Conservation (phyloP, 1,140 invertebrate genomes). For the Meteorus sp. region DNA sequence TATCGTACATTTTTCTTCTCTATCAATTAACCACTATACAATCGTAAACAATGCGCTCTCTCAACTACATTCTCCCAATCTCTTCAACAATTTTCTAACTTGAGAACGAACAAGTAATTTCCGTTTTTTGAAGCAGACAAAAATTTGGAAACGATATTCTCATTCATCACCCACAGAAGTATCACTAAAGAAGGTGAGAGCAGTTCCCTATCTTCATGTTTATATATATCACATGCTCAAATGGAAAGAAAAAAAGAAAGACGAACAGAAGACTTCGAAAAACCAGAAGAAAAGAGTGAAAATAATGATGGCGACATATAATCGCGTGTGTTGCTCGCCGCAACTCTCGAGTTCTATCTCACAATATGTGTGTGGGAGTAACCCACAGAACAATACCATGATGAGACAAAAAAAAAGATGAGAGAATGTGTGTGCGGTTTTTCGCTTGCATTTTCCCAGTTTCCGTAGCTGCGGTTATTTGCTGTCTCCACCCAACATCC, state of each 20-base stretch:
- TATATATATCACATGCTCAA: background rate
- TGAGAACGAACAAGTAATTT: too few species aligned
- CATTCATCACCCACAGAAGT: too few species aligned
- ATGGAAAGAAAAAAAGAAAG: background rate
- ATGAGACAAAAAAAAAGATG: background rate
- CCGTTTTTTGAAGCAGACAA: too few species aligned
- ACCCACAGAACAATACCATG: too few species aligned
- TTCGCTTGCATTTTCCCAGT: slow-evolving; percentile 31
- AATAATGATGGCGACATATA: slow-evolving; percentile 19
- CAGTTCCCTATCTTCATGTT: too few species aligned
- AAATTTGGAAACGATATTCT: too few species aligned
- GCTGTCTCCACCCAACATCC: slow-evolving; percentile 33
- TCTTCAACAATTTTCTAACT: too few species aligned
- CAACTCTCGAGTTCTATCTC: background rate
- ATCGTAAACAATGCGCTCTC: too few species aligned
- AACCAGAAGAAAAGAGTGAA: slow-evolving; percentile 6
- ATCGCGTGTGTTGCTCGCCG: background rate
- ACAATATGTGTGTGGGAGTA: background rate
- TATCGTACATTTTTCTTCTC: too few species aligned
- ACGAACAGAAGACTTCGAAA: slow-evolving; percentile 1
- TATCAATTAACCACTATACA: too few species aligned
- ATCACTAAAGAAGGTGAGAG: too few species aligned
- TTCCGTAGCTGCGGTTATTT: slow-evolving; percentile 30
- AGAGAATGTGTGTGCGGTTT: background rate
- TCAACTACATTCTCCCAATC: too few species aligned